phyloP scores from a whole-genome alignment of 2,113 vertebrate genomes.

The Callipepla squamata region DNA sequence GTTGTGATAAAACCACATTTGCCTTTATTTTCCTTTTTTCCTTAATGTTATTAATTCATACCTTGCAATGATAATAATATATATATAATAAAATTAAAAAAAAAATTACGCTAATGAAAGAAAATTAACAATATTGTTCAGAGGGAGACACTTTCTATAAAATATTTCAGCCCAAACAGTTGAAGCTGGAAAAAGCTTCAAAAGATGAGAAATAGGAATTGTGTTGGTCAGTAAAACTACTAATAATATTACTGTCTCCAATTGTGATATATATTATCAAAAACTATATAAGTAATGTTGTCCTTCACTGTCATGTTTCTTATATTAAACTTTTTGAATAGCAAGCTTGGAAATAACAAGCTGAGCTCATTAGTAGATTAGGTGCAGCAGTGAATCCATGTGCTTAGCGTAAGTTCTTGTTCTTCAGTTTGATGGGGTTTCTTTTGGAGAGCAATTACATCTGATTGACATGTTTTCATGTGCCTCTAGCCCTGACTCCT shows the following conservation, averaged over 20 bases:
- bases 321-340: conserved; percentile 75
- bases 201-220: neutral
- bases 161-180: neutral
- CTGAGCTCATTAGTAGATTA: conserved; percentile 93
- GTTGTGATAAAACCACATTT: neutral
- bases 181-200: neutral
- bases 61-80: neutral
- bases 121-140: neutral
- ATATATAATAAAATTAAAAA: neutral
- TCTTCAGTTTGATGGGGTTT: conserved; percentile 82
- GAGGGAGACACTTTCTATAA: neutral
- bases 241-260: neutral
- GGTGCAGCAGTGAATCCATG: conserved; percentile 87
- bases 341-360: conserved; percentile 84
- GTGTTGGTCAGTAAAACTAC: neutral
- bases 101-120: neutral
- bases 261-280: conserved; percentile 4
- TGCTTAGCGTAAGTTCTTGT: conserved; percentile 79
- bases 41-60: neutral
- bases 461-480: conserved; percentile 93
- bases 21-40: neutral
- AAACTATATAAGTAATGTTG: conserved; percentile 68
- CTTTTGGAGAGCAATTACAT: conserved; percentile 90
- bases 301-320: conserved; percentile 86
- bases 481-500: conserved; percentile 79